Percentiles rank a stretch among this genome's conserved stretches.
phyloP scores from a whole-genome alignment of 2,888 invertebrate species.

The Rotaria magnacalcarata region DNA sequence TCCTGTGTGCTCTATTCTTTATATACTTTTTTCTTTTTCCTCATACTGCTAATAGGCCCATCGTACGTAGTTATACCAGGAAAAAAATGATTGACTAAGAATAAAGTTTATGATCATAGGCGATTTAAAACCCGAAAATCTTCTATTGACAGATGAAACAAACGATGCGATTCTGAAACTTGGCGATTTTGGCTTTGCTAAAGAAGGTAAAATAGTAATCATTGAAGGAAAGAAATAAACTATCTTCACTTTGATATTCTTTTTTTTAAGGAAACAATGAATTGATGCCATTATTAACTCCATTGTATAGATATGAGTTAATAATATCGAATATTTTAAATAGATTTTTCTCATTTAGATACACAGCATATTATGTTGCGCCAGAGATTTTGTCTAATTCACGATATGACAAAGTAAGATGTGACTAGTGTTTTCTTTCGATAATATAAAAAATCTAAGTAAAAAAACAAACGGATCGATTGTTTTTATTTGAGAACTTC shows the following conservation, averaged over 20 bases:
- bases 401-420: conserved; percentile 77
- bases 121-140: conserved; percentile 88
- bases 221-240: not conserved
- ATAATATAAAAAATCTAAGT: too few relatives aligned
- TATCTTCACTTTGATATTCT: not conserved
- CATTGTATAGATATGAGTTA: not conserved
- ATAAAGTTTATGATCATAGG: not conserved
- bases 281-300: not conserved
- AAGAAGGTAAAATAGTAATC: not conserved
- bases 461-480: too few relatives aligned
- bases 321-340: too few relatives aligned
- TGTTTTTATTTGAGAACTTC: too few relatives aligned
- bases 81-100: not conserved
- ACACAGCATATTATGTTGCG: conserved; percentile 59
- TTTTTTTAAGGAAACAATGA: not conserved
- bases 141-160: conserved; percentile 70
- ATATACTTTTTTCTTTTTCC: not conserved
- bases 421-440: too few relatives aligned
- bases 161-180: conserved; percentile 76
- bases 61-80: not conserved
- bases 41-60: not conserved
- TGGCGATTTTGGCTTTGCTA: conserved; percentile 76
- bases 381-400: conserved; percentile 88
- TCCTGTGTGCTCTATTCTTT: too few relatives aligned
- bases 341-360: not conserved